phyloP scores from a whole-genome alignment of 2,113 vertebrate genomes.

The Choloepus hoffmanni region DNA sequence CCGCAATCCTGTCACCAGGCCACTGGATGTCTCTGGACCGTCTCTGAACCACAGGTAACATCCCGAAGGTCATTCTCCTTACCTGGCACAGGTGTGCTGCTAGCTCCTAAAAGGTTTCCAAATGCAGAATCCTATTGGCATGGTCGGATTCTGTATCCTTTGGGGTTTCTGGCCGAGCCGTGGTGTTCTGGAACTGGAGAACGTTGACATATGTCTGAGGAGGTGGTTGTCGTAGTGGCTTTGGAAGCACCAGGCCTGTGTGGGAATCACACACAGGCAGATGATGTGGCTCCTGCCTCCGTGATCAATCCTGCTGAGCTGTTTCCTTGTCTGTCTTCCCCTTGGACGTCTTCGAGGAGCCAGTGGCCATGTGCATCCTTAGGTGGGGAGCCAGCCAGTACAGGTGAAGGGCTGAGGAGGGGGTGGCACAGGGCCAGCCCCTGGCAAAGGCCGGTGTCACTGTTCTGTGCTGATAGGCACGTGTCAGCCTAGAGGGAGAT shows the following conservation, averaged over 20 bases:
- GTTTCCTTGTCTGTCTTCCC: neutral
- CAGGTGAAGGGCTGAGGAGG: rapidly evolving
- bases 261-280: neutral
- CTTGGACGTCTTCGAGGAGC: neutral
- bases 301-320: neutral
- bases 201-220: neutral
- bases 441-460: too few species aligned
- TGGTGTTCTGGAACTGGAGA: neutral
- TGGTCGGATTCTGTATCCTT: neutral
- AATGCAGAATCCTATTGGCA: neutral
- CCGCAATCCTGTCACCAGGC: rapidly evolving
- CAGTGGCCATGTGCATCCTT: rapidly evolving
- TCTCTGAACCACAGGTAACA: rapidly evolving
- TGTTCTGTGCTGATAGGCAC: neutral
- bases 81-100: neutral
- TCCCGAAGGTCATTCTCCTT: rapidly evolving
- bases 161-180: neutral
- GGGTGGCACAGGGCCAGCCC: too few species aligned
- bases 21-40: neutral
- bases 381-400: rapidly evolving
- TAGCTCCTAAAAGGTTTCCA: neutral
- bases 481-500: rapidly evolving
- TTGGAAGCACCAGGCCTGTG: neutral
- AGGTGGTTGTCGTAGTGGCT: neutral
- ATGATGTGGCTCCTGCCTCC: neutral